These are phyloP conservation scores for Dendrolimus punctatus DNA, from an alignment of 1,140 invertebrate species.

Conservation along the genomic window DNA sequence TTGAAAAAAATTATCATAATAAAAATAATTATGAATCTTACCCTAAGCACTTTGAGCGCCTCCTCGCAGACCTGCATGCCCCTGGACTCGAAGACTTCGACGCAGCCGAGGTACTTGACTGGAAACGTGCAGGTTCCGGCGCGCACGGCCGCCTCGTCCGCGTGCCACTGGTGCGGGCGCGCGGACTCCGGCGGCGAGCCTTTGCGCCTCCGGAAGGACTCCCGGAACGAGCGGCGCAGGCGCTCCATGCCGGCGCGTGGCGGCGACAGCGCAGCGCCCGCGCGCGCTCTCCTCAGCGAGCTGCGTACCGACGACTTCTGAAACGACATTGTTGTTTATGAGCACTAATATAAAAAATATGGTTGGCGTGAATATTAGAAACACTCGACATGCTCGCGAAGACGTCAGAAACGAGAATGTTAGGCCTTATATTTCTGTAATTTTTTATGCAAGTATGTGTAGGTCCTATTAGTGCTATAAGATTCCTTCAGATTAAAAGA, in stretches of 20 bases:
- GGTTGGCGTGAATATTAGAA: too few relatives aligned
- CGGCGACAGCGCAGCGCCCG: constrained; percentile 81
- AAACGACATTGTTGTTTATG: constrained; percentile 8
- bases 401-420: not conserved
- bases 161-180: constrained; percentile 98
- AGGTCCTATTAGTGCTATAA: too few relatives aligned
- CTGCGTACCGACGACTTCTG: constrained; percentile 71
- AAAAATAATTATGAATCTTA: constrained; percentile 66
- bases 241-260: constrained; percentile 89
- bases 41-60: constrained; percentile 93
- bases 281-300: constrained; percentile 74
- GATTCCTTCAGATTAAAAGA: too few relatives aligned
- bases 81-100: constrained; percentile 98
- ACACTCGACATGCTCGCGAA: not conserved
- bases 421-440: too few relatives aligned
- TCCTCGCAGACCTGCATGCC: constrained; percentile 99
- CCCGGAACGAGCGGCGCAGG: constrained; percentile 90
- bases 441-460: too few relatives aligned
- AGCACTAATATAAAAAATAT: too few relatives aligned
- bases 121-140: constrained; percentile 97
- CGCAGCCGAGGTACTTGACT: constrained; percentile 99
- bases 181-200: constrained; percentile 89
- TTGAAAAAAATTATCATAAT: not conserved
- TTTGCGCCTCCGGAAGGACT: constrained; percentile 91
- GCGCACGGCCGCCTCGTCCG: constrained; percentile 96